Conservation (phyloP, 2,113 vertebrate genomes). For the Gambusia holbrooki region DNA sequence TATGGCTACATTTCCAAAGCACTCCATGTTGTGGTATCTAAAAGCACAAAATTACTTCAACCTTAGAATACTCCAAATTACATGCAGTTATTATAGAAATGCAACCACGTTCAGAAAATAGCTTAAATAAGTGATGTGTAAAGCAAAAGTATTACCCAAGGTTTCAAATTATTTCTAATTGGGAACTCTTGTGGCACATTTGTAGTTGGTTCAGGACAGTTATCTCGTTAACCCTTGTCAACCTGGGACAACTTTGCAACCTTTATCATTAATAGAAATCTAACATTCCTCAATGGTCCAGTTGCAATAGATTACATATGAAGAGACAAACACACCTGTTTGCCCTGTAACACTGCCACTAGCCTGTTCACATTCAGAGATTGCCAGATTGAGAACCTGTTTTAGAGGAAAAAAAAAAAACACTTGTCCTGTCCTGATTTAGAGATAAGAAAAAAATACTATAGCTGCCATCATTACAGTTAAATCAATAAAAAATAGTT, state of each 20-base stretch:
- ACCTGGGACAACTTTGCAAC: constrained; percentile 27
- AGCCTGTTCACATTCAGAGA: constrained; percentile 43
- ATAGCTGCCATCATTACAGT: neutral
- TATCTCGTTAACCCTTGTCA: constrained; percentile 44
- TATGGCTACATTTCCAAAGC: no score
- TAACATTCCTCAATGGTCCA: constrained; percentile 62
- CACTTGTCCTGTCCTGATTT: constrained; percentile 18
- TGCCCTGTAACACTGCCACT: constrained; percentile 60
- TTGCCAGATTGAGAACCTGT: constrained; percentile 29
- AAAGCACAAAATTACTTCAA: no score
- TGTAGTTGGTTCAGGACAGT: constrained; percentile 24
- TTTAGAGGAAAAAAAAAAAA: constrained; percentile 3
- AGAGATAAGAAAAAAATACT: constrained; percentile 4
- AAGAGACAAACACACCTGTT: constrained; percentile 61
- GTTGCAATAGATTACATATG: constrained; percentile 40
- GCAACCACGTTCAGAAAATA: no score
- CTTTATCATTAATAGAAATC: constrained; percentile 53
- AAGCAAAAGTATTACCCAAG: neutral
- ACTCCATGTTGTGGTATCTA: no score
- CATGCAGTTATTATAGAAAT: no score
- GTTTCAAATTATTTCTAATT: constrained; percentile 5
- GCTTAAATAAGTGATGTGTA: neutral
- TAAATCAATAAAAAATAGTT: neutral
- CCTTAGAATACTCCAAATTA: no score
- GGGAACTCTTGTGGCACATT: constrained; percentile 20